These are phyloP conservation scores for Vireo altiloquus DNA, from an alignment of 2,113 vertebrate species.

Conservation along the genomic window DNA sequence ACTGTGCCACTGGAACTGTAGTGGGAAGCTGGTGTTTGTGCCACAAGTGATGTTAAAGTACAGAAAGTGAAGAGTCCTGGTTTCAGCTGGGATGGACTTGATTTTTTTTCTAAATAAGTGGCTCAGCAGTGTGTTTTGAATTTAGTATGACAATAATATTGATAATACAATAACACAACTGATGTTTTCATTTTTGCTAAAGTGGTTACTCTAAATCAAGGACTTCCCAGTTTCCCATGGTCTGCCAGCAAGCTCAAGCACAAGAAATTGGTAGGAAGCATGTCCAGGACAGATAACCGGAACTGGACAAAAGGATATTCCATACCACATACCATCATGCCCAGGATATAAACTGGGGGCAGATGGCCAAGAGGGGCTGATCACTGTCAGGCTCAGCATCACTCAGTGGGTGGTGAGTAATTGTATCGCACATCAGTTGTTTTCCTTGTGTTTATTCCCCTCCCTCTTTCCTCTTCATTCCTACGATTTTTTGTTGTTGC, in stretches of 20 bases:
- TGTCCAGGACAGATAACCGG: fast-evolving
- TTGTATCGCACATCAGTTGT: fast-evolving
- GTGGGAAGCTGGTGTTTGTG: neutral
- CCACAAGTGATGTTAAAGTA: neutral
- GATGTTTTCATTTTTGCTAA: neutral
- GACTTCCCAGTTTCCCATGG: neutral
- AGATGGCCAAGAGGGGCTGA: neutral
- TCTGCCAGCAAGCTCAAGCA: fast-evolving
- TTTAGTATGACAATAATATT: neutral
- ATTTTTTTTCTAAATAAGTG: neutral
- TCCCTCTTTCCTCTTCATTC: neutral
- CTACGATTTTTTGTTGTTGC: neutral
- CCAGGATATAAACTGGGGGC: neutral
- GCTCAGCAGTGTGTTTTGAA: neutral
- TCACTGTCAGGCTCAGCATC: neutral
- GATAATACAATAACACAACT: neutral
- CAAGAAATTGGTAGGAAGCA: neutral
- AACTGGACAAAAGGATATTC: neutral
- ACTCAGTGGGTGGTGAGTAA: neutral
- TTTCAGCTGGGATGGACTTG: neutral
- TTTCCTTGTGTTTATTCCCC: neutral
- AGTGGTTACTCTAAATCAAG: neutral
- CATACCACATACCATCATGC: neutral
- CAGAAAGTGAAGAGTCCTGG: neutral
- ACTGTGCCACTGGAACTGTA: neutral